These are phyloP conservation scores for Patiria pectinifera DNA, from an alignment of 53 echinoderm and acorn worm genomes.

Conservation along the genomic window DNA sequence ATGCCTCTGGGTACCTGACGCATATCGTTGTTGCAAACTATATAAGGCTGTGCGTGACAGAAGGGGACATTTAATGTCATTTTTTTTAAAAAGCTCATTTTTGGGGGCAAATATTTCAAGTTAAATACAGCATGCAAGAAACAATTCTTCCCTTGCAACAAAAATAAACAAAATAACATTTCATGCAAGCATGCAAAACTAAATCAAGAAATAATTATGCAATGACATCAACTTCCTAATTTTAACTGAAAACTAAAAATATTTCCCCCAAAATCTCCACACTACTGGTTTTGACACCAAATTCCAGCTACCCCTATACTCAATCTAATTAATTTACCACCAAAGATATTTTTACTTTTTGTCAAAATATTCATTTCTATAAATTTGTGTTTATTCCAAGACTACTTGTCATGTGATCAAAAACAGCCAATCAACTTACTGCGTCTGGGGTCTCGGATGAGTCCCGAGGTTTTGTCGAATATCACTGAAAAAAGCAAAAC, in stretches of 20 bases:
- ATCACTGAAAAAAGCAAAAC: slow-evolving; percentile 61
- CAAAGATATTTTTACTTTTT: neutral
- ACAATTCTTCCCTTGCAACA: neutral
- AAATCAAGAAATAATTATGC: neutral
- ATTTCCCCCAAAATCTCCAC: too few species aligned
- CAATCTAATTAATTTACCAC: neutral
- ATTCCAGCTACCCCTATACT: neutral
- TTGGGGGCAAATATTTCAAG: neutral
- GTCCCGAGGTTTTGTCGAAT: slow-evolving; percentile 65
- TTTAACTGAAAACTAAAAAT: neutral
- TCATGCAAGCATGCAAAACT: slow-evolving; percentile 19
- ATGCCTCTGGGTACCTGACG: too few species aligned
- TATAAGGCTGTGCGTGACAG: too few species aligned
- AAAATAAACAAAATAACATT: neutral
- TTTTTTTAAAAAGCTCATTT: too few species aligned
- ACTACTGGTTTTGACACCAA: neutral
- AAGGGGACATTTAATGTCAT: too few species aligned
- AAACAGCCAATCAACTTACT: slow-evolving; percentile 56
- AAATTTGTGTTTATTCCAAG: neutral
- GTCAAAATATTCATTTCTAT: neutral
- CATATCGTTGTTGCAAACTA: too few species aligned
- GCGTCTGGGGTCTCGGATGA: slow-evolving; percentile 64
- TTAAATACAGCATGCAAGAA: too few species aligned
- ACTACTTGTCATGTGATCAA: slow-evolving; percentile 10
- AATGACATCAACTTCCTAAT: neutral